Evolutionary conservation across 2,797 vertebrate species (phyloP).

Genomic region (Capromys pilorides): DNA sequence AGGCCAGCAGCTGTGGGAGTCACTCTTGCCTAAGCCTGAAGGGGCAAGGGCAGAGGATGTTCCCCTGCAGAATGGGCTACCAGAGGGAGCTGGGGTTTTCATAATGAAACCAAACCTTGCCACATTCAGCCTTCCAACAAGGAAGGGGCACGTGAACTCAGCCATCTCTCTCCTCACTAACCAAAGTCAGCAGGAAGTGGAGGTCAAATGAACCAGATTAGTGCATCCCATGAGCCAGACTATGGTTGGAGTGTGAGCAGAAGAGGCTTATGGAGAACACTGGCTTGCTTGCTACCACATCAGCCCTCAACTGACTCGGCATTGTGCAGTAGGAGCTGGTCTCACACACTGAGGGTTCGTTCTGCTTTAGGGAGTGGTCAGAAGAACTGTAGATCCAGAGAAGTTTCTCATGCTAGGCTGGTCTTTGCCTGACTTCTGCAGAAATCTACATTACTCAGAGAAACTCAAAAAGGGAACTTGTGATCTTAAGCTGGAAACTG

Average conservation of each 20-base stretch:
- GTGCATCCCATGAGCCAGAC: background rate
- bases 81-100: background rate
- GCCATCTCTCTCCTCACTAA: background rate
- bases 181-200: background rate
- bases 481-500: background rate
- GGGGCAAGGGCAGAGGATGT: rapidly evolving
- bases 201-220: background rate
- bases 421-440: background rate
- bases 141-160: background rate
- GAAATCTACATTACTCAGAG: background rate
- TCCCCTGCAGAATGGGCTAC: background rate
- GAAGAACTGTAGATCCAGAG: background rate
- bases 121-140: background rate
- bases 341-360: too few species aligned
- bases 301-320: background rate
- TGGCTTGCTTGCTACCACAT: background rate
- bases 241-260: too few species aligned
- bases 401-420: rapidly evolving
- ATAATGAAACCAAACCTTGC: background rate
- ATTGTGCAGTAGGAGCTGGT: background rate
- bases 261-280: background rate
- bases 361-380: background rate
- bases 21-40: background rate
- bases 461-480: background rate
- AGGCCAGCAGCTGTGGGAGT: background rate